Base-by-base conservation (phyloP, 2,113 vertebrate genomes). In the Hydrochoerus hydrochaeris region DNA sequence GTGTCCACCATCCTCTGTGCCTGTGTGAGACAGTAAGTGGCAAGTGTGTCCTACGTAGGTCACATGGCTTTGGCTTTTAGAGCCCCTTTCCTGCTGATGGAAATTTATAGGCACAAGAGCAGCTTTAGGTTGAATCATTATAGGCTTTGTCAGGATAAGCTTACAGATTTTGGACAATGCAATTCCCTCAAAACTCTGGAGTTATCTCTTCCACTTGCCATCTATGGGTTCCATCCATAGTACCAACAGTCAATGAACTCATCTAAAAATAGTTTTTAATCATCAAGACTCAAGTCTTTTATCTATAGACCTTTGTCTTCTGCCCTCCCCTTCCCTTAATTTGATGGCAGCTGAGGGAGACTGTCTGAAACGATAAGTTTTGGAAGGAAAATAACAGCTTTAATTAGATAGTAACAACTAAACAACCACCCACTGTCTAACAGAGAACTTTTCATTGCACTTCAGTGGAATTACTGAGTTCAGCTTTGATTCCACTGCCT, bases 181-280 rank as follows among this genome's bases (percentile, higher is more conserved):
- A 41, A 11, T 82, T 82, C 52, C 58, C 65, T 94, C n/a, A 57
- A 52, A 85, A 65, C n/a, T 54, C 44, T 24, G 73, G 28, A 81
- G 65, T 5, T 17, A 28, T 58, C 75, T 60, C 38, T 82, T 52
- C 69, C 28, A 49, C 44, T 73, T 83, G 87, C 28, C n/a, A 69
- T 46, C 26, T 44, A 0, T 73, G 20, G 5, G 12, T 49, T 78
- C 67, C 38, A 38, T 22, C 35, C 44, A 32, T 24, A 88, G 46
- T 46, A 82, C 82, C 57, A 71, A 35, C 20, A 60, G 14, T 30
- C 67, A 60, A 92, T 63, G 80, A 52, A 28, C 58, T 81, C 95
- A 12, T 92, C 67, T 90, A 88, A 95, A 95, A 88, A 49, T 32
- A 52, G 32, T 46, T 83, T 95, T 94, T 90, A 67, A 90, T 90